A percentile compares a stretch with the other conserved stretches of the same genome.
phyloP scores from a whole-genome alignment of 2,797 vertebrate species.

The Menidia menidia region DNA sequence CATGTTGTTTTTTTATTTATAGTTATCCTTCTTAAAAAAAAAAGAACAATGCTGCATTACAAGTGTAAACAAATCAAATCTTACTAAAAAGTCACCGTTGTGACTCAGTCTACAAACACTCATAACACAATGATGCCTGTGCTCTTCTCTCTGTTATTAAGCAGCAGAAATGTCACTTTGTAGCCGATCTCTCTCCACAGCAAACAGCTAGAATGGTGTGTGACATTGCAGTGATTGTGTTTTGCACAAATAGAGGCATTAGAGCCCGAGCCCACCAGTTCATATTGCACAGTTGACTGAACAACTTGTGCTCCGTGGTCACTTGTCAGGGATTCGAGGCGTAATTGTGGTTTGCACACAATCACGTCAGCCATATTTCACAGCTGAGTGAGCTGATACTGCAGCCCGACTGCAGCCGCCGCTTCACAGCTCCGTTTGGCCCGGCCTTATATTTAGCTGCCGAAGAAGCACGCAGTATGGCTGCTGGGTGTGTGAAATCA shows the following conservation, averaged over 20 bases:
- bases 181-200: slow-evolving; percentile 50
- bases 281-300: slow-evolving; percentile 64
- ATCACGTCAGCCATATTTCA: slow-evolving; percentile 67
- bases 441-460: slow-evolving; percentile 2
- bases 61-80: slow-evolving; percentile 26
- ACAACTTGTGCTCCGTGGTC: slow-evolving; percentile 65
- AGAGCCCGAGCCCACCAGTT: slow-evolving; percentile 60
- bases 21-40: slow-evolving; percentile 1
- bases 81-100: slow-evolving; percentile 27
- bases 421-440: slow-evolving; percentile 17
- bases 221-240: slow-evolving; percentile 62
- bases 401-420: slow-evolving; percentile 33
- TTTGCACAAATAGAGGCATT: slow-evolving; percentile 59
- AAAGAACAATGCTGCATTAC: background rate
- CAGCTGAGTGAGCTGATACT: slow-evolving; percentile 66
- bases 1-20: background rate
- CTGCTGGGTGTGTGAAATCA: background rate
- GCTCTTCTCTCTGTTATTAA: slow-evolving; percentile 40
- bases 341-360: slow-evolving; percentile 68
- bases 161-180: slow-evolving; percentile 46
- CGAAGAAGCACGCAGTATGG: background rate
- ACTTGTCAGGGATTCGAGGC: slow-evolving; percentile 60
- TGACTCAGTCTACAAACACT: slow-evolving; percentile 18
- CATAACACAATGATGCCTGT: slow-evolving; percentile 16
- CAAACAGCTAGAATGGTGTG: slow-evolving; percentile 38